Percentiles rank a stretch among this genome's conserved stretches.
Conservation (phyloP, 2,888 invertebrate genomes). For the Deilephila elpenor region DNA sequence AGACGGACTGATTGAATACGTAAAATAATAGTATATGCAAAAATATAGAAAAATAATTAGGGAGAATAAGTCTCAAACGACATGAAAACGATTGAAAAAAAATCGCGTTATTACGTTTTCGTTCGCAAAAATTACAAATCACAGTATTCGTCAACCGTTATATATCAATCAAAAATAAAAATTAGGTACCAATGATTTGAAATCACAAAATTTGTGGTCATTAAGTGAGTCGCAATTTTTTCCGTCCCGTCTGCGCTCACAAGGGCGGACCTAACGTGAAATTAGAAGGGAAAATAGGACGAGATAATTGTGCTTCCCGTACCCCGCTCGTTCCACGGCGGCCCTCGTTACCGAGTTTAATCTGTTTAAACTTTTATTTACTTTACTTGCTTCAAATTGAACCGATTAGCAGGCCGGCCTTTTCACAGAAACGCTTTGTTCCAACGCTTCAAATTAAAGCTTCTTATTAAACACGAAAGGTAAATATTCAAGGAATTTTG, state of each 20-base stretch:
- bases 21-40: no score
- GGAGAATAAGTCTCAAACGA: no score
- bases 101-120: no score
- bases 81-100: no score
- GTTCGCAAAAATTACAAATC: neutral
- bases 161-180: neutral
- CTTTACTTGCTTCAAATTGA: conserved; percentile 71
- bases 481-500: conserved; percentile 36
- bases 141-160: neutral
- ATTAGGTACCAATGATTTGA: neutral
- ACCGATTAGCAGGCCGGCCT: conserved; percentile 69
- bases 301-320: conserved; percentile 75
- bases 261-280: conserved; percentile 72
- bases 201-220: neutral
- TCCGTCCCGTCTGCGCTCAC: conserved; percentile 53
- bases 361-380: conserved; percentile 83
- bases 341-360: conserved; percentile 77
- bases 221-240: conserved; percentile 31
- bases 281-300: conserved; percentile 82
- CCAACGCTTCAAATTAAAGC: conserved; percentile 49
- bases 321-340: conserved; percentile 46
- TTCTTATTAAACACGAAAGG: conserved; percentile 41
- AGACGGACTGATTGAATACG: conserved; percentile 40
- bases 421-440: conserved; percentile 57
- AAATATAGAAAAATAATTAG: no score